Evolutionary conservation across 1,140 invertebrate species (phyloP).

Genomic region (Magallana gigas): DNA sequence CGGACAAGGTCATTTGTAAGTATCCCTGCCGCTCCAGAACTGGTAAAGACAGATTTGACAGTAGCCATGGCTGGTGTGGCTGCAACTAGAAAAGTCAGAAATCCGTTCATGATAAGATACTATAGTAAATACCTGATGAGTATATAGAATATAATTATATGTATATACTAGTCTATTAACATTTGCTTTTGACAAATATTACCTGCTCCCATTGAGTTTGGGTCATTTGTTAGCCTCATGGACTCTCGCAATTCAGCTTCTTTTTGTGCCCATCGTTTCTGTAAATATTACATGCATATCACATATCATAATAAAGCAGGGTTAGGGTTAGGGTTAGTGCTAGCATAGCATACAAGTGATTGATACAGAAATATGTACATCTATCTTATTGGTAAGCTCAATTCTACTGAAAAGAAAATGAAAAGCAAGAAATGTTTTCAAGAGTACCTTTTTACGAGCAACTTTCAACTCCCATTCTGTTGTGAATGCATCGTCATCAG

Average conservation of each 20-base stretch:
- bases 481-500: slow-evolving; percentile 69
- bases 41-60: slow-evolving; percentile 75
- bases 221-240: slow-evolving; percentile 66
- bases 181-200: not conserved
- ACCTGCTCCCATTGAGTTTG: slow-evolving; percentile 54
- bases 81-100: slow-evolving; percentile 19
- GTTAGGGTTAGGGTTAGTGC: too few relatives aligned
- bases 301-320: not conserved
- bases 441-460: slow-evolving; percentile 69
- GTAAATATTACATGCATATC: not conserved
- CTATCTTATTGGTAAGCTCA: not conserved
- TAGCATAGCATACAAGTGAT: not conserved
- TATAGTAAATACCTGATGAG: too few relatives aligned
- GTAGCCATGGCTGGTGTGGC: slow-evolving; percentile 63
- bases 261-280: slow-evolving; percentile 75
- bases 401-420: not conserved
- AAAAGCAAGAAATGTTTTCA: too few relatives aligned
- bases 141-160: too few relatives aligned
- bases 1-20: slow-evolving; percentile 76
- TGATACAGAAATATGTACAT: not conserved
- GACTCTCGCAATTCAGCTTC: slow-evolving; percentile 70
- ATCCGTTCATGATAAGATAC: not conserved
- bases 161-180: not conserved
- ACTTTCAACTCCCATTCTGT: slow-evolving; percentile 74
- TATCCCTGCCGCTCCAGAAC: slow-evolving; percentile 75